Evolutionary conservation across 2,888 invertebrate species (phyloP).

Genomic region (Thyatira batis): DNA sequence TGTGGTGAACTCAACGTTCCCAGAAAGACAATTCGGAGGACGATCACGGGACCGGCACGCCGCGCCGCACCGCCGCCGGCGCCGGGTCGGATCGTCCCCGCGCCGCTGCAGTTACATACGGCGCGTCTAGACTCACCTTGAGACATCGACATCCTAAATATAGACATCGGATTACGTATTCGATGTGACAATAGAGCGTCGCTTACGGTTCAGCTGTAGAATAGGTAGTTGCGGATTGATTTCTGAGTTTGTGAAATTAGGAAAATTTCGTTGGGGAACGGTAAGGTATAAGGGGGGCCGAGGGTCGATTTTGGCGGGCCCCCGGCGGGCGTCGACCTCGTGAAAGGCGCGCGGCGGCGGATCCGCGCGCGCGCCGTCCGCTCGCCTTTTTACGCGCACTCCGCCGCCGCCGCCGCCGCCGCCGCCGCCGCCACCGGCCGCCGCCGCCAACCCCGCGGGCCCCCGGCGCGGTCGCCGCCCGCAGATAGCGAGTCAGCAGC

Average conservation of each 20-base stretch:
- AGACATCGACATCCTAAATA: slow-evolving; percentile 46
- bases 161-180: slow-evolving; percentile 42
- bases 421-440: too few relatives aligned
- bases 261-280: slow-evolving; percentile 53
- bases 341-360: slow-evolving; percentile 69
- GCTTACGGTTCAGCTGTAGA: slow-evolving; percentile 22
- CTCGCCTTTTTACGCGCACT: slow-evolving; percentile 80
- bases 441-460: slow-evolving; percentile 77
- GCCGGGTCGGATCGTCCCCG: slow-evolving; percentile 11
- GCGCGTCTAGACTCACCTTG: slow-evolving; percentile 45
- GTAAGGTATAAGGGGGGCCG: slow-evolving; percentile 39
- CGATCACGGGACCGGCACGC: slow-evolving; percentile 22
- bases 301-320: slow-evolving; percentile 68
- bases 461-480: slow-evolving; percentile 80
- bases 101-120: slow-evolving; percentile 23
- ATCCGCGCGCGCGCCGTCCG: slow-evolving; percentile 69
- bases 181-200: slow-evolving; percentile 34
- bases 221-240: slow-evolving; percentile 10
- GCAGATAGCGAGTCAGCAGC: slow-evolving; percentile 76
- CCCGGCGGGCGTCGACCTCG: slow-evolving; percentile 77
- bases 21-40: slow-evolving; percentile 43
- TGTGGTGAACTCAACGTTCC: slow-evolving; percentile 56
- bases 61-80: slow-evolving; percentile 3
- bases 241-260: slow-evolving; percentile 39
- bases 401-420: slow-evolving; percentile 63